A percentile compares a stretch with the other conserved stretches of the same genome.
These are phyloP conservation scores for Tinamus major DNA, from an alignment of 2,797 vertebrate genomes.

Conservation along the genomic window DNA sequence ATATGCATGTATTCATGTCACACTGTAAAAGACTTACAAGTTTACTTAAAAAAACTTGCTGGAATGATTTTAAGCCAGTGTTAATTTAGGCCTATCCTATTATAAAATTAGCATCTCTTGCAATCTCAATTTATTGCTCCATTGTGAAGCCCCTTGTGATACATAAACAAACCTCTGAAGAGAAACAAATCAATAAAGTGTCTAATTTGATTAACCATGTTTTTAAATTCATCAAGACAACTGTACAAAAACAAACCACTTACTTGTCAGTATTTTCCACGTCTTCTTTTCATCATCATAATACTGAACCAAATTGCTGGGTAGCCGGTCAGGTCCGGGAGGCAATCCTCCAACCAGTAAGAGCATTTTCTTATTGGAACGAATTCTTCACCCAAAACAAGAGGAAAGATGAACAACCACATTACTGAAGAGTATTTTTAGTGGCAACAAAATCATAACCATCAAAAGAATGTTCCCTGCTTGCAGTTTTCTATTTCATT, in stretches of 20 bases:
- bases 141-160: slow-evolving; percentile 73
- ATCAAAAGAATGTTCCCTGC: slow-evolving; percentile 80
- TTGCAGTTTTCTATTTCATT: slow-evolving; percentile 82
- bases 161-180: slow-evolving; percentile 79
- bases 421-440: slow-evolving; percentile 80
- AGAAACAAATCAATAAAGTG: slow-evolving; percentile 81
- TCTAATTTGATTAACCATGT: slow-evolving; percentile 81
- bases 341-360: slow-evolving; percentile 97
- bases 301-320: slow-evolving; percentile 99
- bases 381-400: slow-evolving; percentile 94
- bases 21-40: slow-evolving; percentile 57
- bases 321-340: slow-evolving; percentile 98
- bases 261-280: slow-evolving; percentile 99
- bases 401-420: slow-evolving; percentile 84
- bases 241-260: slow-evolving; percentile 81
- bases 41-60: slow-evolving; percentile 62
- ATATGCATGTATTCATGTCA: slow-evolving; percentile 30
- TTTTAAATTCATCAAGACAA: slow-evolving; percentile 79
- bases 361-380: slow-evolving; percentile 99
- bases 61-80: slow-evolving; percentile 75
- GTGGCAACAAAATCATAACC: slow-evolving; percentile 80
- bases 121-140: slow-evolving; percentile 79
- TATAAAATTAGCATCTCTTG: slow-evolving; percentile 72
- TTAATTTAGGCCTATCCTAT: slow-evolving; percentile 74
- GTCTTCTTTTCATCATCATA: slow-evolving; percentile 99